Base-by-base conservation (phyloP, 2,113 vertebrate genomes). In the Cyrtonyx montezumae region DNA sequence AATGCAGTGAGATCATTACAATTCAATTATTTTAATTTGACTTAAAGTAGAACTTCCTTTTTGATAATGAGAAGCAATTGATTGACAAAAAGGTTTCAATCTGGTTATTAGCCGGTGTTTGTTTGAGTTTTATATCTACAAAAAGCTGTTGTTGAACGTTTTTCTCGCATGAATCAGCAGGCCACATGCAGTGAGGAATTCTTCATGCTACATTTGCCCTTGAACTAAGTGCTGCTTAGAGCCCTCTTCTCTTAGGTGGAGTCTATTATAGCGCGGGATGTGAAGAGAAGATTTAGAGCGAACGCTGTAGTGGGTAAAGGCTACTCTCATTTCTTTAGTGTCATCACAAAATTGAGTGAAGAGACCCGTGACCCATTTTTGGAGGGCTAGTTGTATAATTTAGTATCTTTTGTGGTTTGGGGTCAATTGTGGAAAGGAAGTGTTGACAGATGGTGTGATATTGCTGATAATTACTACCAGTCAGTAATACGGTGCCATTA, bases 201-300 rank as follows among this genome's bases (percentile, higher is more conserved):
- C 30, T 79, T 59, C 59, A 45, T 79, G 36, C 32, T 32, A 26
- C 18, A 32, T 83, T 91, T 62, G 75, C 82, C 63, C 49, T 94
- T 94, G 75, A 84, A 70, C 42, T 82, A 87, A 74, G 56, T 82
- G 71, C 67, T 91, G 55, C 42, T 67, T 90, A 37, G 42, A 78
- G 40, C 26, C 36, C 12, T 65, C 34, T 42, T 46, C 26, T 37
- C 59, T 74, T 28, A 26, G 19, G 43, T 65, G 37, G 34, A 67
- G 12, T 67, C 75, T 67, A 45, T 86, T 68, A 36, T 73, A 86
- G 53, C 18, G 8, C 4, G 23, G 77, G 26, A 30, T 55, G 18
- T 43, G 91, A 25, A 65, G 58, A 87, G 59, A 20, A 42, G 68
- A 32, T 85, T 51, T 28, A 53, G 53, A 73, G 25, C 42, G n/a